These are phyloP conservation scores for Nezara viridula DNA, from an alignment of 2,888 invertebrate species.

Conservation along the genomic window DNA sequence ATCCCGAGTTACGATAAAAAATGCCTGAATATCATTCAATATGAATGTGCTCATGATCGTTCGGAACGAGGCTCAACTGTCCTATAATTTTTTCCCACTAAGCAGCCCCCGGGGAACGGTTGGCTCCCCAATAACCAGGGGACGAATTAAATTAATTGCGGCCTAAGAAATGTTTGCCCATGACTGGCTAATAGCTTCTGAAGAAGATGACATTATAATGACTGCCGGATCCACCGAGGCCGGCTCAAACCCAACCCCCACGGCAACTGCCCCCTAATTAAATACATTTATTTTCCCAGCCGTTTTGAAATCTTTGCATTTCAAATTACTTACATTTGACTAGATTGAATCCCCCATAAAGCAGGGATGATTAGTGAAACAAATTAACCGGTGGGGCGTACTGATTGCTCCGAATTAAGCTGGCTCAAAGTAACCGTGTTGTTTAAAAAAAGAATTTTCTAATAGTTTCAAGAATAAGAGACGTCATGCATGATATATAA, in stretches of 20 bases:
- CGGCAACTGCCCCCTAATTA: neutral
- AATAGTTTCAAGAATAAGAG: too few relatives aligned
- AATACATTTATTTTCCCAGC: slow-evolving; percentile 18
- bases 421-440: neutral
- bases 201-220: slow-evolving; percentile 34
- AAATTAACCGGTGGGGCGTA: neutral
- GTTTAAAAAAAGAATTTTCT: too few relatives aligned
- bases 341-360: neutral
- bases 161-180: slow-evolving; percentile 40
- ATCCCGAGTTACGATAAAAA: too few relatives aligned
- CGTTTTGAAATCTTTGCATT: neutral
- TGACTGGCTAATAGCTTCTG: neutral
- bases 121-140: neutral
- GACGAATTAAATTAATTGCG: slow-evolving; percentile 37
- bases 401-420: neutral
- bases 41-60: neutral
- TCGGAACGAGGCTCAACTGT: neutral
- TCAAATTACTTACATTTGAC: slow-evolving; percentile 29
- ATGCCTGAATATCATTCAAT: neutral
- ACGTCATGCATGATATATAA: too few relatives aligned
- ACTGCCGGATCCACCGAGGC: neutral
- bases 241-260: neutral
- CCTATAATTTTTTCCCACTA: slow-evolving; percentile 27
- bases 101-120: neutral
- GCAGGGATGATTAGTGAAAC: neutral